Base-by-base conservation (phyloP, 1,140 invertebrate species). In the Drosophila biarmipes region DNA sequence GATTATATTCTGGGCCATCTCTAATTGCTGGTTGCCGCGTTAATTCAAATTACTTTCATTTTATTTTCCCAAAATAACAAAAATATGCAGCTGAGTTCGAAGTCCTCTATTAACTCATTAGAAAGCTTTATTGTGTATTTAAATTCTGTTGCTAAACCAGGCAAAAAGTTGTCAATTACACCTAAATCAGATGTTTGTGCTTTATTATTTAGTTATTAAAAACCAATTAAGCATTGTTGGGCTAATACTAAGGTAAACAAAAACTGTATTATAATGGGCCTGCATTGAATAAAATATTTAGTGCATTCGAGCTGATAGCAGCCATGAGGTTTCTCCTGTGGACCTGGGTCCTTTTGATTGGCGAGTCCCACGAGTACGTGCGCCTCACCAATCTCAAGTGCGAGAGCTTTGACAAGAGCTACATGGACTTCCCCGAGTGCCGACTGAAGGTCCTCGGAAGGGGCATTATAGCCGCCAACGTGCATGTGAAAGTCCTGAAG, bases 361-460 rank as follows among this genome's bases (percentile, higher is more conserved):
- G 48, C 0, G 2, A 17, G 19, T 19, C 48, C 15, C 29, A 34
- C 11, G 48, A 11, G 7, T 51, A 51, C 4, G 48, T 51, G 29
- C 48, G 48, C 15, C 10, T 51, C 0, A 51, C 48, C 0, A 51
- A 51, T 31, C 29, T 51, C 0, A 31, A 19, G 15, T 51, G 48
- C 15, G 15, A 51, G 17, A 51, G 29, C 29, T 19, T 34, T 12
- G 48, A 51, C 29, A 51, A 34, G 14, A 11, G 29, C 6, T 51
- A 7, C 29, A 12, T 51, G 1, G 48, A 34, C 15, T 51, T 51
- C 19, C 29, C 48, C 5, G 29, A 19, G 34, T 51, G 48, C 15
- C 29, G 29, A 12, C 48, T 51, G 4, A 51, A 51, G 19, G 48
- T 51, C n/a, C 27, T 51, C 19, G 48, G 48, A 15, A 51, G 48